phyloP scores from a whole-genome alignment of 1,140 invertebrate species.

The Eufriesea mexicana region DNA sequence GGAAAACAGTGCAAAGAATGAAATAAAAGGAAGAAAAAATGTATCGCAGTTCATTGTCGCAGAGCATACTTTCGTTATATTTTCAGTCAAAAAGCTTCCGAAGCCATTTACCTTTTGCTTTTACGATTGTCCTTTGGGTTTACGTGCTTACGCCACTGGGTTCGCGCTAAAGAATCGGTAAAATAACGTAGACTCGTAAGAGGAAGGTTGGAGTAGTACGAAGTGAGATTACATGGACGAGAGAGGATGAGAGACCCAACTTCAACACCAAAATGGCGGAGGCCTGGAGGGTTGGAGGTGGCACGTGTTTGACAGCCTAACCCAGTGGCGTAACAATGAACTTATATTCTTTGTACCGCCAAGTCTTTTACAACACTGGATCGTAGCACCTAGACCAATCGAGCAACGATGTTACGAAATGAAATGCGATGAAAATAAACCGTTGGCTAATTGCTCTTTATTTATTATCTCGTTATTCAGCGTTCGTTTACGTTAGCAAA shows the following conservation, averaged over 20 bases:
- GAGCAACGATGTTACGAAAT: not conserved
- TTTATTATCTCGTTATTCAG: no score
- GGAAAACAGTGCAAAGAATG: not conserved
- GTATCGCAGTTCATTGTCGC: not conserved
- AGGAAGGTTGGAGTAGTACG: conserved; percentile 25
- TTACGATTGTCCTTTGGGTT: conserved; percentile 33
- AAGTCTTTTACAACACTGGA: not conserved
- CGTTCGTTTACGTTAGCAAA: not conserved
- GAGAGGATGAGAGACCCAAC: conserved; percentile 56
- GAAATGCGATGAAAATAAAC: not conserved
- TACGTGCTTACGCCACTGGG: conserved; percentile 39
- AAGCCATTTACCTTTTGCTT: conserved; percentile 21
- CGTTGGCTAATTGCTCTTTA: not conserved
- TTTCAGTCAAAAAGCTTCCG: conserved; percentile 22
- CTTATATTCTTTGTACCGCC: not conserved
- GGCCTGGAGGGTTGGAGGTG: conserved; percentile 52
- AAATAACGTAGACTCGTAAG: conserved; percentile 46
- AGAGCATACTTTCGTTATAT: not conserved
- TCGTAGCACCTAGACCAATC: not conserved
- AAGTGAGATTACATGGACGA: conserved; percentile 60
- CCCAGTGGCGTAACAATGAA: conserved; percentile 57
- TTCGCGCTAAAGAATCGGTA: conserved; percentile 39
- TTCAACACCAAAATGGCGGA: conserved; percentile 64
- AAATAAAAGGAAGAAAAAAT: not conserved
- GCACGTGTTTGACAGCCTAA: conserved; percentile 64